Evolutionary conservation across 2,797 vertebrate species (phyloP), one percentile per base, ranked within the genome.

Genomic region (Gorsachius magnificus): DNA sequence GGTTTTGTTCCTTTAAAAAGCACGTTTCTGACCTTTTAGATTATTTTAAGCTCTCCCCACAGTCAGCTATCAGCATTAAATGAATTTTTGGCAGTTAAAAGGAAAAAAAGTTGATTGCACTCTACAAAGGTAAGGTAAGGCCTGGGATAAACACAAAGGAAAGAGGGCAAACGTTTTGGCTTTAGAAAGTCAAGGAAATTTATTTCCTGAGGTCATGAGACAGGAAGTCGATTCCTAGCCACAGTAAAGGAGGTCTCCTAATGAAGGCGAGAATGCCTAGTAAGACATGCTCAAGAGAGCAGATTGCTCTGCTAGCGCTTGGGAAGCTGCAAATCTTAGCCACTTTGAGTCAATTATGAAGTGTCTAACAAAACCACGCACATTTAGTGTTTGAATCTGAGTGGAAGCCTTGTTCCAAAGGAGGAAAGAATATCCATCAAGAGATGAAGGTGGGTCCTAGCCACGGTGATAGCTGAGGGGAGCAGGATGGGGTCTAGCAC

Each of bases 141-240:
- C 89, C 95, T 94, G 93, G 97, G 91, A 93, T 35, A 58, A 96
- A 96, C 95, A 95, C 95, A 97, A 97, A 97, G 97, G 98, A 97
- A 97, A 95, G 97, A 98, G 98, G 98, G 97, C 98, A 98, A 98
- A 98, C 98, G 51, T 98, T 97, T 98, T 98, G 98, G 98, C 98
- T 98, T 97, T 98, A 98, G 93, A 98, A 98, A 98, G 98, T 98
- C 98, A 98, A 98, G 98, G 98, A 98, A 97, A 98, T 98, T 98
- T 98, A 98, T 98, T 98, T 98, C 98, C 98, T 98, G 98, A 98
- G 98, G 97, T 98, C 98, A 97, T 97, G 97, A 98, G 98, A 98
- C 98, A 98, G 98, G 98, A 98, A 98, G 98, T 97, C 92, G 98
- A 98, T 98, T 97, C 97, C 98, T 97, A 97, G 98, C 98, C 97